Evolutionary conservation across 2,888 invertebrate species (phyloP), one percentile per base, ranked within the genome.

Genomic region (Drosophila maculinotata): DNA sequence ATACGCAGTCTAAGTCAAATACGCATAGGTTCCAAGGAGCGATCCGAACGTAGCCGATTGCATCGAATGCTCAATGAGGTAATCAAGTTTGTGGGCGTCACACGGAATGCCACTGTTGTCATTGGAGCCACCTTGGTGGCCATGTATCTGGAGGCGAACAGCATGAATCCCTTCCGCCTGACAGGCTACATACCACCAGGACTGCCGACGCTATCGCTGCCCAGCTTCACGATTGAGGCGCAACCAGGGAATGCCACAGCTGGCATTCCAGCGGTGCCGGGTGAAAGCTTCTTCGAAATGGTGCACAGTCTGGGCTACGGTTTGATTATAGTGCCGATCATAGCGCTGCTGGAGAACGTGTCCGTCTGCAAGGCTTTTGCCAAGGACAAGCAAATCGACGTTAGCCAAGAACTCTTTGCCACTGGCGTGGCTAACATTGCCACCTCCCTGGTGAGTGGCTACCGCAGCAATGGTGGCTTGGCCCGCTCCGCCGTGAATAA

Each of bases 351-450:
- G 87, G 98, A 98, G 90, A 96, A 97, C 86, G 96, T 98, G 74
- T 96, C 98, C 12, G 97, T 89, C 4, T 89, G 89, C 73, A 89
- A 89, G 54, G 89, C 89, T 1, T 89, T 90, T 15, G 94, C 95
- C n/a, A 94, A 94, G 88, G 96, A 96, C 8, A 94, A 94, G 88
- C 93, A 95, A 47, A 95, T 97, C 49, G 97, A 97, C 90, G 96
- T 97, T 10, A 97, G 96, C 39, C 97, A 97, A 91, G 98, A 98
- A 92, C 93, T 98, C 88, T 93, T 98, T 67, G 97, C 98, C 5
- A 94, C 97, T 44, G 97, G 97, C 26, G 89, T 95, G 23, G 85
- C 90, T 1, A 96, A 96, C 91, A 93, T 98, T 33, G 94, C 95
- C 64, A 97, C 96, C 90, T 95, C 96, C 0, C 95, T 98, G 92